A percentile compares a stretch with the other conserved stretches of the same genome.
These are phyloP conservation scores for Sinella curviseta DNA, from an alignment of 1,140 invertebrate genomes.

Conservation along the genomic window DNA sequence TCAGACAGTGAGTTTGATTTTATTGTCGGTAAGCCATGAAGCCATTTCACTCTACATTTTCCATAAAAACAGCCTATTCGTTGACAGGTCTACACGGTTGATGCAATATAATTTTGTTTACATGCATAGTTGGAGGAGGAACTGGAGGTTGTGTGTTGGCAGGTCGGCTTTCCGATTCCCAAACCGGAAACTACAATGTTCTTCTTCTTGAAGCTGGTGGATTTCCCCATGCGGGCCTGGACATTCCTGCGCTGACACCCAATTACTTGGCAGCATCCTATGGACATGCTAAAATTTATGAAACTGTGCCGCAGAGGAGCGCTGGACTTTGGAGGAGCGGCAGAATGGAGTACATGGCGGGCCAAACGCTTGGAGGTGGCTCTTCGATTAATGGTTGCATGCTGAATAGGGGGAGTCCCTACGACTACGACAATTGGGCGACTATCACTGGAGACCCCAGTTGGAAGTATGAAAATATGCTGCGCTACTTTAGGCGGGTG, in stretches of 20 bases:
- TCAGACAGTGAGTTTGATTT: no score
- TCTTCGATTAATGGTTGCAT: background rate
- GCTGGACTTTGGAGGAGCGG: conserved; percentile 61
- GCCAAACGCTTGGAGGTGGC: conserved; percentile 57
- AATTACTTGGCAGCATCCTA: background rate
- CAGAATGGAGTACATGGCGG: conserved; percentile 61
- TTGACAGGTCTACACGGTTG: background rate
- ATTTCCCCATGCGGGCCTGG: background rate
- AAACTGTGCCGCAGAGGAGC: conserved; percentile 74
- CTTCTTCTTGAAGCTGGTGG: background rate
- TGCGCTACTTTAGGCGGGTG: conserved; percentile 36
- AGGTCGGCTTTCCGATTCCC: background rate
- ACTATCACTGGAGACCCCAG: conserved; percentile 19
- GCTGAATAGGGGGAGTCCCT: conserved; percentile 21
- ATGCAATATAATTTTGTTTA: background rate
- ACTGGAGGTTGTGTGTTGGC: background rate
- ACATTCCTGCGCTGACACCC: background rate
- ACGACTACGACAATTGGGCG: conserved; percentile 42
- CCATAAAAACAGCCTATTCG: background rate
- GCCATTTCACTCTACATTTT: background rate
- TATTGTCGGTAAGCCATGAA: background rate
- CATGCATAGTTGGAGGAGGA: background rate
- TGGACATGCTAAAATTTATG: background rate
- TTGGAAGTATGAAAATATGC: conserved; percentile 36
- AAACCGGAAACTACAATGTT: background rate